Percentiles rank a stretch among this genome's conserved stretches.
Evolutionary conservation across 2,888 invertebrate genomes (phyloP).

Genomic region (Polydrusus tereticollis): DNA sequence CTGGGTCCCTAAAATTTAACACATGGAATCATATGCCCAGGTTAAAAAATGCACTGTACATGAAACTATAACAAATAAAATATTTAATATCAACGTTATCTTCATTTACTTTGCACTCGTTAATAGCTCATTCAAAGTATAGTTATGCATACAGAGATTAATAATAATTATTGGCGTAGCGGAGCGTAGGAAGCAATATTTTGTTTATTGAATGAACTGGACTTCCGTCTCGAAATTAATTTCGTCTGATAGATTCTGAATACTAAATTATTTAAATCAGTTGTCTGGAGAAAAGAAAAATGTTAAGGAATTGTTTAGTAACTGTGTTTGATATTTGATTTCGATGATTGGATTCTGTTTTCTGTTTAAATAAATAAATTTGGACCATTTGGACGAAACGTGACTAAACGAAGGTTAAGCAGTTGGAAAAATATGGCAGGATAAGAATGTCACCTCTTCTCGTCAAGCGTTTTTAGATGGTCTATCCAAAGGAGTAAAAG

Average conservation of each 20-base stretch:
- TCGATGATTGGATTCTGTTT: no score
- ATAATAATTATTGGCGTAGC: slow-evolving; percentile 3
- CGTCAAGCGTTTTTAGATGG: no score
- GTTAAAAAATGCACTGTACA: no score
- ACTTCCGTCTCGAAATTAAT: slow-evolving; percentile 13
- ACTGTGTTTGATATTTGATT: no score
- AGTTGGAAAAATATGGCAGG: no score
- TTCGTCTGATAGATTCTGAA: slow-evolving; percentile 5
- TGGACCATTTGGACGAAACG: no score
- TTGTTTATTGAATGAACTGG: slow-evolving; percentile 15
- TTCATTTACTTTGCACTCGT: slow-evolving; percentile 8
- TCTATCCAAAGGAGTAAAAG: no score
- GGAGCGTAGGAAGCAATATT: slow-evolving; percentile 7
- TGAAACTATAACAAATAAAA: background rate
- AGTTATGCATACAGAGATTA: slow-evolving; percentile 6
- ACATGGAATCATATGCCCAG: no score
- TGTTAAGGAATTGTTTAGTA: background rate
- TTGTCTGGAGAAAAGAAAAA: background rate
- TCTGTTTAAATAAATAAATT: no score
- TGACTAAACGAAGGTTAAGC: no score
- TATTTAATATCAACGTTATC: background rate
- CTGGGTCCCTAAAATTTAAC: no score
- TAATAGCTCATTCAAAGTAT: background rate
- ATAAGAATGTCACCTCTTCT: no score
- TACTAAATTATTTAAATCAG: background rate